phyloP scores from a whole-genome alignment of 2,888 invertebrate species.

The Aproaerema taeniolella region DNA sequence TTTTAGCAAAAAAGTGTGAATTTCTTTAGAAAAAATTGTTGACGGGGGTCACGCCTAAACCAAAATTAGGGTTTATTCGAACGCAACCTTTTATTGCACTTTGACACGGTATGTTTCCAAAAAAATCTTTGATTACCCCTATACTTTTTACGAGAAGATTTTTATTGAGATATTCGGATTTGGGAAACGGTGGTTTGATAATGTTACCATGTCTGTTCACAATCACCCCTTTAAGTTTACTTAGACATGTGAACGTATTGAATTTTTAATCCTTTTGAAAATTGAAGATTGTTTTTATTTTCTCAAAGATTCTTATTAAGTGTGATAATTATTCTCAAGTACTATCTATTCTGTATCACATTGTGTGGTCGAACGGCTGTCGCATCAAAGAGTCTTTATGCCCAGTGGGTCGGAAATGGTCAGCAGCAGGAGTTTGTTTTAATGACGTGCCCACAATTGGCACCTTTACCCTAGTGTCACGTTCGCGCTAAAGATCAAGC shows the following conservation, averaged over 20 bases:
- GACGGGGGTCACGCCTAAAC: constrained; percentile 73
- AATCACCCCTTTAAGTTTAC: constrained; percentile 58
- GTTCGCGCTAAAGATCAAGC: constrained; percentile 42
- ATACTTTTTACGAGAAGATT: constrained; percentile 44
- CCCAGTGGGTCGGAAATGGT: constrained; percentile 55
- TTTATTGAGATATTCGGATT: constrained; percentile 63
- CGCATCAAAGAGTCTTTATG: constrained; percentile 52
- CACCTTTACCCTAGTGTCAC: constrained; percentile 58
- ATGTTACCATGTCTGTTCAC: constrained; percentile 48
- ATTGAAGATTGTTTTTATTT: background rate
- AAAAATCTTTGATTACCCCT: constrained; percentile 61
- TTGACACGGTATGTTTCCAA: constrained; percentile 62
- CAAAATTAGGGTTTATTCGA: constrained; percentile 69
- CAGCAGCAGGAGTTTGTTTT: constrained; percentile 38
- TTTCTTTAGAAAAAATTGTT: constrained; percentile 58
- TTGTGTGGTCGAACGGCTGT: constrained; percentile 16
- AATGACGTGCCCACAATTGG: constrained; percentile 59
- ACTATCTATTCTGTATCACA: too few species aligned
- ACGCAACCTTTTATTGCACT: constrained; percentile 70
- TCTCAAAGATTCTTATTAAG: background rate
- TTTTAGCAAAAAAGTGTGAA: constrained; percentile 62
- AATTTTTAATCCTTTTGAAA: constrained; percentile 32
- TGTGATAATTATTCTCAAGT: background rate
- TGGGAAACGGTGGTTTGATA: constrained; percentile 65
- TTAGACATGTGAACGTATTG: constrained; percentile 52